Evolutionary conservation across 2,113 vertebrate species (phyloP).

Genomic region (Daphoenositta chrysoptera): DNA sequence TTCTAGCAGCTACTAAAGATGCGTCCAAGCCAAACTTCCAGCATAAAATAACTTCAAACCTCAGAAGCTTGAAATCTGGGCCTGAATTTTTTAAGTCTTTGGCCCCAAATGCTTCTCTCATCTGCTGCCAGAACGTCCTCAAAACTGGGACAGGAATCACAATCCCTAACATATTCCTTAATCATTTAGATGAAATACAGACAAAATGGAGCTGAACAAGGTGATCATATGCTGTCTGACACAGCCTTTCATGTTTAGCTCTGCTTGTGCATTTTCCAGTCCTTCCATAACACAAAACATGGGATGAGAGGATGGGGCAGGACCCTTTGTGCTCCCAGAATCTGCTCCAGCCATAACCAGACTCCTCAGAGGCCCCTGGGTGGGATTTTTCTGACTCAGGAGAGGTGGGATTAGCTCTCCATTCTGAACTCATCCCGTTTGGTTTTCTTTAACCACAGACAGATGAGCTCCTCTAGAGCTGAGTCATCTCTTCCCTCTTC

Average conservation of each 20-base stretch:
- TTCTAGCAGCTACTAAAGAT: slow-evolving; percentile 4
- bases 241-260: not conserved
- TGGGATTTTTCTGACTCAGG: not conserved
- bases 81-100: not conserved
- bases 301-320: not conserved
- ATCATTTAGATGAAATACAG: not conserved
- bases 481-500: not conserved
- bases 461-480: not conserved
- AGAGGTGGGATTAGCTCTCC: not conserved
- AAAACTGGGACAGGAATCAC: not conserved
- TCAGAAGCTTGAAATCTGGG: not conserved
- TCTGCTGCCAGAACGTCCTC: not conserved
- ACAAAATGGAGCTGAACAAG: not conserved
- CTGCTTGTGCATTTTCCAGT: not conserved
- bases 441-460: not conserved
- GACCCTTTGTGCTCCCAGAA: not conserved
- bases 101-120: not conserved
- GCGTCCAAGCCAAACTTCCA: not conserved
- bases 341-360: not conserved
- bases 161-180: not conserved
- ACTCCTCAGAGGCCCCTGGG: not conserved
- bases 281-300: not conserved
- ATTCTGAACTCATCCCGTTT: rapidly evolving
- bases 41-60: not conserved
- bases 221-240: not conserved